Base-by-base conservation (phyloP, 2,113 vertebrate genomes). In the Phrynocephalus versicolor region DNA sequence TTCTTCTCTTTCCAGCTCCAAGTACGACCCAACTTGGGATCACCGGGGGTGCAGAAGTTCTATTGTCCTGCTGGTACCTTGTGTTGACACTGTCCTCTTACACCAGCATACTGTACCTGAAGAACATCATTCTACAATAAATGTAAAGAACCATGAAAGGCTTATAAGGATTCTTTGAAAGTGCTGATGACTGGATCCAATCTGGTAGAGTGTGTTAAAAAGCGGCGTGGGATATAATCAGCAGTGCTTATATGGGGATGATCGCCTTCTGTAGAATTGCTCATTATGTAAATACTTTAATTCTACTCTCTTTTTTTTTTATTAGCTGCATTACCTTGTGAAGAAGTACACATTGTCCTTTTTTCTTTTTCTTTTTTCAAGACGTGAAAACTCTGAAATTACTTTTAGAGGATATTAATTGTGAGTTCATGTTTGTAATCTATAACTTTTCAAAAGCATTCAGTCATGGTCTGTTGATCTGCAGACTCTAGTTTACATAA, bases 251-350 rank as follows among this genome's bases (percentile, higher is more conserved):
- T 97, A 91, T 94, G 96, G 97, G 97, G 96, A 97, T 96, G 96
- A 94, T 96, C 93, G 92, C 96, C 96, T 97, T 96, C 95, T 95
- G 97, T 97, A 97, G 95, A 97, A 96, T 97, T 95, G 97, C 96
- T 97, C 97, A 97, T 97, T 97, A 96, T 99, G 98, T 99, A 99
- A 98, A 99, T 99, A 98, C 96, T 95, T 97, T 97, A 94, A 97
- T 96, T 97, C 97, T 94, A 93, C 95, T 96, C 94, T 95, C 97
- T 95, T 95, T 94, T 95, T 95, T 94, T 96, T 94, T 95, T 95
- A 96, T 97, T 96, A 96, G 95, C 96, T 97, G 95, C 96, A 96
- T 97, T 96, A 97, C 96, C 95, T 97, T 97, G 96, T 97, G 96
- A 97, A 97, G 97, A 97, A 97, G 97, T 97, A 96, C 96, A 97